A percentile compares a stretch with the other conserved stretches of the same genome.
phyloP scores from a whole-genome alignment of 2,113 vertebrate species.

The Ailuropoda melanoleuca region DNA sequence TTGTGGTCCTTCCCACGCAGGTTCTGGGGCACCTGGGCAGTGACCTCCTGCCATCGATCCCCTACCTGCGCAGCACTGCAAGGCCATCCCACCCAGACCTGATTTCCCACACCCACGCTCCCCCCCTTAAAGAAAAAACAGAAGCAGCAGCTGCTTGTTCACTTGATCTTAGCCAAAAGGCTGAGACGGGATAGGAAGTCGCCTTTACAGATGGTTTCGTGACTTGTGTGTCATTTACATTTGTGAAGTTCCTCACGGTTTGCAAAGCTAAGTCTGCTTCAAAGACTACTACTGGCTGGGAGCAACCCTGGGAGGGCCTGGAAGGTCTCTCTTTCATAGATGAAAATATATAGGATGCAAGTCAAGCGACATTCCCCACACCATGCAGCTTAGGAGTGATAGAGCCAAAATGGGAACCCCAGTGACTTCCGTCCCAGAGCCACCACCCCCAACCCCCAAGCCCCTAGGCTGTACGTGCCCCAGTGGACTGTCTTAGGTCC shows the following conservation, averaged over 20 bases:
- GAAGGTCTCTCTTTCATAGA: neutral
- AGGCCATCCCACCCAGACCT: neutral
- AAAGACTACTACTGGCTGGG: neutral
- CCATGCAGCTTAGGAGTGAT: neutral
- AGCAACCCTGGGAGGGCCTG: neutral
- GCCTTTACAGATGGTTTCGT: neutral
- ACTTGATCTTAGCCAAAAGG: neutral
- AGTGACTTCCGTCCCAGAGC: neutral
- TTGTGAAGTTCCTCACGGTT: neutral
- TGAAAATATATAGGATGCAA: neutral
- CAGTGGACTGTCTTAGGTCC: too few relatives aligned
- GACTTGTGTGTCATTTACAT: neutral
- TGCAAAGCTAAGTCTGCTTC: neutral
- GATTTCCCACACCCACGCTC: neutral
- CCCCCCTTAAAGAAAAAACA: neutral
- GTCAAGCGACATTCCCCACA: neutral
- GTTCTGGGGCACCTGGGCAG: neutral
- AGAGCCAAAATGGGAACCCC: neutral
- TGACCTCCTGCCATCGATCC: neutral
- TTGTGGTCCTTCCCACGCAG: neutral
- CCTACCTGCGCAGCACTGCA: neutral
- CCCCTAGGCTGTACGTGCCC: fast-evolving
- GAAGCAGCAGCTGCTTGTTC: neutral
- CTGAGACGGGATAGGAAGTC: neutral
- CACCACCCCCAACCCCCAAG: neutral